Percentiles rank a stretch among this genome's conserved stretches.
Evolutionary conservation across 2,888 invertebrate species (phyloP).

Genomic region (Orgyia antiqua): DNA sequence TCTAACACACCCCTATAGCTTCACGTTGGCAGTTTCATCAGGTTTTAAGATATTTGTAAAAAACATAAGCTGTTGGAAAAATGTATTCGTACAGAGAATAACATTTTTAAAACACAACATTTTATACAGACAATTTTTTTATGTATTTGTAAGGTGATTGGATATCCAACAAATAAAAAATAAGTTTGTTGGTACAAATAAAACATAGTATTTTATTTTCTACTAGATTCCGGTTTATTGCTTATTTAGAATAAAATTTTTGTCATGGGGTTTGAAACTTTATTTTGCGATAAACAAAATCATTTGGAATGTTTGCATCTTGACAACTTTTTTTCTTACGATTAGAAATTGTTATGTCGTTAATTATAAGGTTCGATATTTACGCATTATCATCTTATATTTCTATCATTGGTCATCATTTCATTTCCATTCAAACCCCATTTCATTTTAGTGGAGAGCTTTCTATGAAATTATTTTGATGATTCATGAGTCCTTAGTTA

Average conservation of each 20-base stretch:
- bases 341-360: slow-evolving; percentile 35
- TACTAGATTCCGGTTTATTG: slow-evolving; percentile 45
- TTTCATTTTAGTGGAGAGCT: slow-evolving; percentile 72
- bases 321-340: slow-evolving; percentile 72
- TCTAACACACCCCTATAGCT: slow-evolving; percentile 5
- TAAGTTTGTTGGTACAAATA: slow-evolving; percentile 21
- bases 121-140: too few species aligned
- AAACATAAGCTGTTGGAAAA: slow-evolving; percentile 31
- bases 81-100: too few species aligned
- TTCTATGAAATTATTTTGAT: slow-evolving; percentile 41
- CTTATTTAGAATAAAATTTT: slow-evolving; percentile 50
- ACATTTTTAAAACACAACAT: slow-evolving; percentile 21
- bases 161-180: slow-evolving; percentile 24
- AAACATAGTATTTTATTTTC: slow-evolving; percentile 30
- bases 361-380: slow-evolving; percentile 47
- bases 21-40: slow-evolving; percentile 25
- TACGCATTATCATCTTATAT: slow-evolving; percentile 57
- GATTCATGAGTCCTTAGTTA: slow-evolving; percentile 29
- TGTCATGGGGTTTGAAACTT: slow-evolving; percentile 76
- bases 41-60: slow-evolving; percentile 23
- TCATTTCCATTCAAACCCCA: slow-evolving; percentile 74
- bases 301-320: slow-evolving; percentile 77
- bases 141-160: slow-evolving; percentile 40
- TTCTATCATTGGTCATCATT: slow-evolving; percentile 39
- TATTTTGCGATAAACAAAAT: slow-evolving; percentile 59